These are phyloP conservation scores for Trogon surrucura DNA, from an alignment of 2,113 vertebrate species.

Conservation along the genomic window DNA sequence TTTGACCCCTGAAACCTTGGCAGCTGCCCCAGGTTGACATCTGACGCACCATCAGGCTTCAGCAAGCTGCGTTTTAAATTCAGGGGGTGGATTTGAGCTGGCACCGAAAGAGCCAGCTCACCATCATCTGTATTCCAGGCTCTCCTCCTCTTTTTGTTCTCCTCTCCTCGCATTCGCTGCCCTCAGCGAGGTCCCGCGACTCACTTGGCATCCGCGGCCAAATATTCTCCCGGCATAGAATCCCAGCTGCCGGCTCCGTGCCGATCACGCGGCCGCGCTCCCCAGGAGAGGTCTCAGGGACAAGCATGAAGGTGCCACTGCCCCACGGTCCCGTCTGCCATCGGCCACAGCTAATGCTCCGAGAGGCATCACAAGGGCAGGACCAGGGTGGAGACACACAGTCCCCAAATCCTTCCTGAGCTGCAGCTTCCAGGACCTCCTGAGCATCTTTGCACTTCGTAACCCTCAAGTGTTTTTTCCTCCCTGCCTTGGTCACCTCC, in stretches of 20 bases:
- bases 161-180: neutral
- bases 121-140: constrained; percentile 6
- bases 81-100: neutral
- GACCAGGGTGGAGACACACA: neutral
- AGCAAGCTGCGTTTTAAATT: neutral
- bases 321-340: fast-evolving
- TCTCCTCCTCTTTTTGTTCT: neutral
- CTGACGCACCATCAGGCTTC: neutral
- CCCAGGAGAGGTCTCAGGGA: neutral
- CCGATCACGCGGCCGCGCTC: fast-evolving
- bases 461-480: neutral
- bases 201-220: neutral
- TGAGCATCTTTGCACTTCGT: neutral
- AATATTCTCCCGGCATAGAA: fast-evolving
- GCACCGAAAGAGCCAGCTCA: fast-evolving
- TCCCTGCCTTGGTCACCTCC: neutral
- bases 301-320: neutral
- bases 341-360: neutral
- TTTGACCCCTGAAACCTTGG: too few relatives aligned
- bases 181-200: neutral
- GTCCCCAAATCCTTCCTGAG: neutral
- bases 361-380: neutral
- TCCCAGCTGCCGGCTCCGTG: neutral
- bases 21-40: neutral
- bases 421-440: neutral